Evolutionary conservation across 2,888 invertebrate species (phyloP).

Genomic region (Parthenolecanium corni): DNA sequence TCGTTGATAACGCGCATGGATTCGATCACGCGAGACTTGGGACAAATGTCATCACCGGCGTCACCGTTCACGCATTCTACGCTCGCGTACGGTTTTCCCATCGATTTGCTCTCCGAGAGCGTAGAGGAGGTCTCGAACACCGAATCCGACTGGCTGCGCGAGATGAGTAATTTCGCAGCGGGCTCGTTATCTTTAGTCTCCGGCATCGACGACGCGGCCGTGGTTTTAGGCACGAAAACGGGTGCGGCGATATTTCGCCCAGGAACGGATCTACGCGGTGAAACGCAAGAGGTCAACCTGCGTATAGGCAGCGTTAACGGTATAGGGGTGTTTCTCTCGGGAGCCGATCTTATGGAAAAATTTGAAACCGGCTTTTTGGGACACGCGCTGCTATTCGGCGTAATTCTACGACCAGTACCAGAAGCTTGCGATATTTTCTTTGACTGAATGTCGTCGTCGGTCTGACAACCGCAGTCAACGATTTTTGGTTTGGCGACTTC

Average conservation of each 20-base stretch:
- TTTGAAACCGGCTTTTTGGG: background rate
- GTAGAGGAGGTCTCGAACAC: background rate
- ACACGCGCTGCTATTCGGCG: background rate
- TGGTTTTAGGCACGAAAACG: constrained; percentile 29
- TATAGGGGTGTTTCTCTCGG: background rate
- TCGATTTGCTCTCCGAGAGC: background rate
- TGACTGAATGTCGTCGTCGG: constrained; percentile 1
- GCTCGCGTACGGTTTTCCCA: background rate
- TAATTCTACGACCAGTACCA: background rate
- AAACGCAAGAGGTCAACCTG: background rate
- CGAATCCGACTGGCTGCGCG: constrained; percentile 14
- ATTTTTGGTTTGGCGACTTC: background rate
- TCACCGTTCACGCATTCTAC: background rate
- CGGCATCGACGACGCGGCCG: background rate
- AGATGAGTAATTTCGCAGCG: background rate
- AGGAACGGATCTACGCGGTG: constrained; percentile 22
- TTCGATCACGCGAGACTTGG: background rate
- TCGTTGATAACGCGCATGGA: constrained; percentile 2
- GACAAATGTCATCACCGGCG: background rate
- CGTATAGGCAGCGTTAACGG: background rate
- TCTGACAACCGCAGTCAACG: constrained; percentile 9
- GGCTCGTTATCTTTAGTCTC: background rate
- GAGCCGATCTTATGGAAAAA: background rate
- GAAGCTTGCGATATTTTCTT: background rate
- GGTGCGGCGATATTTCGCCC: constrained; percentile 31